Percentiles rank a stretch among this genome's conserved stretches.
These are phyloP conservation scores for Falco naumanni DNA, from an alignment of 2,797 vertebrate species.

Conservation along the genomic window DNA sequence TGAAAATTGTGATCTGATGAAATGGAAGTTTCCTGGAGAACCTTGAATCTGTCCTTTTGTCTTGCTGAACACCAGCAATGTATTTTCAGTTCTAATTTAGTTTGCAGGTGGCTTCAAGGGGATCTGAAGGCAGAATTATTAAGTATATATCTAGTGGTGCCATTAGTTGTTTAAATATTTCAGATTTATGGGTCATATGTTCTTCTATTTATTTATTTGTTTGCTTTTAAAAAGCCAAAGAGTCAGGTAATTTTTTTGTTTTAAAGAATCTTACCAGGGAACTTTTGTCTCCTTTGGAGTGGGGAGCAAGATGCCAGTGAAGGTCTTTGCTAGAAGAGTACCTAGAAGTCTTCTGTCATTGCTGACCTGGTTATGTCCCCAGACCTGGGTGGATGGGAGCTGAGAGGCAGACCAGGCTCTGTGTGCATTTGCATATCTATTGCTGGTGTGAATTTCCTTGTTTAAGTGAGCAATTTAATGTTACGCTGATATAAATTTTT, in stretches of 20 bases:
- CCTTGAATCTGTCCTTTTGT: not conserved
- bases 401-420: not conserved
- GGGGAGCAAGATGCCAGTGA: not conserved
- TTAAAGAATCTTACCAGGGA: not conserved
- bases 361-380: not conserved
- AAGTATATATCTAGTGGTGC: not conserved
- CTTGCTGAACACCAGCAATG: not conserved
- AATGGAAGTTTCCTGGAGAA: conserved; percentile 21
- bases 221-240: not conserved
- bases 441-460: not conserved
- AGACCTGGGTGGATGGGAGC: not conserved
- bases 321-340: not conserved
- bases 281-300: not conserved
- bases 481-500: not conserved
- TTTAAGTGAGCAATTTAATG: not conserved
- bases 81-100: not conserved
- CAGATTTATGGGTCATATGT: not conserved
- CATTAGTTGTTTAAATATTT: not conserved
- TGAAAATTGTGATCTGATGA: conserved; percentile 15
- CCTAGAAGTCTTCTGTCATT: not conserved
- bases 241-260: not conserved
- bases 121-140: not conserved
- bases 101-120: not conserved
- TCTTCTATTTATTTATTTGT: not conserved
- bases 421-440: not conserved